phyloP scores from a whole-genome alignment of 23 tunicate species.

The Oikopleura albicans region DNA sequence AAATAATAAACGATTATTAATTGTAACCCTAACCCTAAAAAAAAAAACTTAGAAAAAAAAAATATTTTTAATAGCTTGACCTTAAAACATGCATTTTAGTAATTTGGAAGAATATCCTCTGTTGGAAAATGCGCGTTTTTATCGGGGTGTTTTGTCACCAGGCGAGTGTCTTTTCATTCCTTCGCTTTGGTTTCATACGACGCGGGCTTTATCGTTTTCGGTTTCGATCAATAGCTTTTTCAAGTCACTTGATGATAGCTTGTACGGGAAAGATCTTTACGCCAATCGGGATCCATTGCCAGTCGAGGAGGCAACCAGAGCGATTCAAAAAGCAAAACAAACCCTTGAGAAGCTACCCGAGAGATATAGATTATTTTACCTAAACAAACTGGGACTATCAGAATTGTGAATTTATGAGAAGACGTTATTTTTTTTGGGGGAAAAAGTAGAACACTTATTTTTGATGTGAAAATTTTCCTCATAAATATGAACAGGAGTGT shows the following conservation, averaged over 20 bases:
- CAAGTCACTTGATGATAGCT: constrained; percentile 31
- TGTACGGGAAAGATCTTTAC: constrained; percentile 73
- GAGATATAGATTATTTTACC: constrained; percentile 66
- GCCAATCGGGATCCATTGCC: constrained; percentile 76
- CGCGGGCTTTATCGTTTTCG: constrained; percentile 52
- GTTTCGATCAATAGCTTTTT: constrained; percentile 80
- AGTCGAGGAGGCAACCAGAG: constrained; percentile 50
- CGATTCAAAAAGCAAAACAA: constrained; percentile 37
- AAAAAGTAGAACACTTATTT: too few species aligned
- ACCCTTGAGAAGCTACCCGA: constrained; percentile 38
- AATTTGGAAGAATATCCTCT: too few species aligned
- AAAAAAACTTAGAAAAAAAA: too few species aligned
- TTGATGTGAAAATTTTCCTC: too few species aligned
- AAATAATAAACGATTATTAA: too few species aligned
- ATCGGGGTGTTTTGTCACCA: constrained; percentile 24
- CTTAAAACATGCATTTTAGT: too few species aligned
- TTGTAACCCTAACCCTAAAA: too few species aligned
- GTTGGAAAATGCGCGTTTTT: background rate
- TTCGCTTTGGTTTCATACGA: constrained; percentile 92
- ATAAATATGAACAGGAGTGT: too few species aligned
- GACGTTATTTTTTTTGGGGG: too few species aligned
- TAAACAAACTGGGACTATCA: constrained; percentile 50
- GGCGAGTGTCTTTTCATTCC: constrained; percentile 84
- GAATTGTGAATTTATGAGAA: too few species aligned
- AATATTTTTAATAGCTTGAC: too few species aligned